phyloP scores from a whole-genome alignment of 1,140 invertebrate genomes.

The Patella vulgata region DNA sequence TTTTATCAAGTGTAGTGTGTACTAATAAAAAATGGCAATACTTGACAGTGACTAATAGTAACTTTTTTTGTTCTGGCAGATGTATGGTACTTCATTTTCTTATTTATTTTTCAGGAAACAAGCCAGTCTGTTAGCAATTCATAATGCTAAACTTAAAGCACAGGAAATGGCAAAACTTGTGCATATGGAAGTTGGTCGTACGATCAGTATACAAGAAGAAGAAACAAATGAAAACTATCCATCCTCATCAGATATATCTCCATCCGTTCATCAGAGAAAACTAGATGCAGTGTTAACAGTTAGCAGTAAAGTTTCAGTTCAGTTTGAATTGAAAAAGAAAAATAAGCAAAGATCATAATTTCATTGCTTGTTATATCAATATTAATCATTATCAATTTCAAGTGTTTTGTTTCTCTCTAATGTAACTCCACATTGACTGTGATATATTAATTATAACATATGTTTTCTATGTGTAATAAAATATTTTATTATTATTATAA shows the following conservation, averaged over 20 bases:
- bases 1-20: too few species aligned
- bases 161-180: constrained; percentile 60
- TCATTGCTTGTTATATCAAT: background rate
- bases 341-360: constrained; percentile 32
- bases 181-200: constrained; percentile 48
- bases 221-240: constrained; percentile 46
- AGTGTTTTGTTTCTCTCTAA: too few species aligned
- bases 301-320: constrained; percentile 43
- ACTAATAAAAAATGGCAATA: too few species aligned
- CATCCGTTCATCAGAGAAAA: constrained; percentile 35
- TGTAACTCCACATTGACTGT: constrained; percentile 1
- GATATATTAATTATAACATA: too few species aligned
- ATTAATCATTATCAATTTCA: too few species aligned
- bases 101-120: constrained; percentile 51
- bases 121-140: constrained; percentile 54
- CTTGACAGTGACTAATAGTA: too few species aligned
- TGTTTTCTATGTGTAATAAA: too few species aligned
- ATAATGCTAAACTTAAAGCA: constrained; percentile 63
- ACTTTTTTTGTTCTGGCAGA: too few species aligned
- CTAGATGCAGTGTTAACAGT: constrained; percentile 42
- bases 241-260: background rate
- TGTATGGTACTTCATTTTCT: too few species aligned
- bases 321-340: constrained; percentile 56
- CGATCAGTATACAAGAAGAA: constrained; percentile 51
- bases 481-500: too few species aligned